Conservation (phyloP, 1,140 invertebrate genomes). For the Lepeophtheirus salmonis region DNA sequence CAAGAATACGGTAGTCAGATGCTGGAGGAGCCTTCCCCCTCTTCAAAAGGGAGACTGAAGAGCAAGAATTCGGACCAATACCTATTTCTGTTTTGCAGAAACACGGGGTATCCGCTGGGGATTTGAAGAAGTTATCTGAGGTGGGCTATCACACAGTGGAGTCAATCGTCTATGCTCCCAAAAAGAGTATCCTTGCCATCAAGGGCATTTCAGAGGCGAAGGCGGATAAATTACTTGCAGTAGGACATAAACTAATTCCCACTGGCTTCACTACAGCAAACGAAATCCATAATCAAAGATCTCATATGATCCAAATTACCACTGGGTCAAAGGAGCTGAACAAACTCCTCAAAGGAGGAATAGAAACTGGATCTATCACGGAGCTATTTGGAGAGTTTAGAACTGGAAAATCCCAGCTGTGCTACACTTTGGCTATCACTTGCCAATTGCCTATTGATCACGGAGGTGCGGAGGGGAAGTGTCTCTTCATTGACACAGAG, state of each 20-base stretch:
- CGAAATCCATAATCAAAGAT: constrained; percentile 78
- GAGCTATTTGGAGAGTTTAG: no score
- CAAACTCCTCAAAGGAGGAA: constrained; percentile 70
- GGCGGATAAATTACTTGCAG: constrained; percentile 80
- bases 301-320: constrained; percentile 63
- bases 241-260: constrained; percentile 77
- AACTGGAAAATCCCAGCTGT: no score
- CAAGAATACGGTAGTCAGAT: no score
- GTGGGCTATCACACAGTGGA: constrained; percentile 86
- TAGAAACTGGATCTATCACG: no score
- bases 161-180: constrained; percentile 77
- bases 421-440: no score
- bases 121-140: constrained; percentile 84
- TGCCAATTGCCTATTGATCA: constrained; percentile 85
- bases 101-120: constrained; percentile 57
- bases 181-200: constrained; percentile 66
- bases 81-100: constrained; percentile 25
- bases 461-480: constrained; percentile 95
- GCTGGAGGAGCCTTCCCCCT: no score
- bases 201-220: constrained; percentile 95
- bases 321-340: constrained; percentile 90
- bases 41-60: no score
- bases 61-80: no score
- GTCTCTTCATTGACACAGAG: constrained; percentile 93
- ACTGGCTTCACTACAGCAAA: constrained; percentile 96